These are phyloP conservation scores for Crioceris asparagi DNA, from an alignment of 2,888 invertebrate species.

Conservation along the genomic window DNA sequence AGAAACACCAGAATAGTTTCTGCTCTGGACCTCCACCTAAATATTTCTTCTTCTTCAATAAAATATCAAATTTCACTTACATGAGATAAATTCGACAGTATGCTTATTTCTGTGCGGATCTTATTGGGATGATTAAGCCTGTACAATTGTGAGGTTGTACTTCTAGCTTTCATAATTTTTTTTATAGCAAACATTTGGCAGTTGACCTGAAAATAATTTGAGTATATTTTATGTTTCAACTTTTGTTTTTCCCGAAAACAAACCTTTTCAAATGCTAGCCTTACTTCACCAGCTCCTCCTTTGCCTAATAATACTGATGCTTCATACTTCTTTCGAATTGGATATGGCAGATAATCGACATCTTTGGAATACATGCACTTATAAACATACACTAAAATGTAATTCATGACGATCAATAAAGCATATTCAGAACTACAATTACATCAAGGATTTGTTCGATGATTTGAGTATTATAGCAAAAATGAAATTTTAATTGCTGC, in stretches of 20 bases:
- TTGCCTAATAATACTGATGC: constrained; percentile 64
- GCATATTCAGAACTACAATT: no score
- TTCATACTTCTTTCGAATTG: constrained; percentile 59
- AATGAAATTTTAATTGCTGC: no score
- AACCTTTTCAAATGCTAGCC: constrained; percentile 60
- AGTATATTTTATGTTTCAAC: background rate
- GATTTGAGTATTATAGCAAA: background rate
- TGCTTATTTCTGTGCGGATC: constrained; percentile 68
- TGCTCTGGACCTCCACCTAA: no score
- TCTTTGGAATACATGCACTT: constrained; percentile 13
- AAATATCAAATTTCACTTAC: constrained; percentile 40
- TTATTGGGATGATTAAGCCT: constrained; percentile 47
- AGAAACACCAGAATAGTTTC: no score
- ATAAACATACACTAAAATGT: constrained; percentile 15
- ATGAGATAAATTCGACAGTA: constrained; percentile 66
- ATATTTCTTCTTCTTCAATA: no score
- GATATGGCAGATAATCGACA: constrained; percentile 42
- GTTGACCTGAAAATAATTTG: constrained; percentile 42
- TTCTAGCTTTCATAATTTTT: constrained; percentile 61
- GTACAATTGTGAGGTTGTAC: constrained; percentile 36
- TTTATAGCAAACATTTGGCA: constrained; percentile 74
- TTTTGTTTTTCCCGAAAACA: constrained; percentile 13
- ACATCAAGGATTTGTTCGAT: no score
- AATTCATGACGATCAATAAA: no score
- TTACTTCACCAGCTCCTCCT: constrained; percentile 79